These are phyloP conservation scores for Pelusios castaneus DNA, from an alignment of 2,113 vertebrate genomes.

Conservation along the genomic window DNA sequence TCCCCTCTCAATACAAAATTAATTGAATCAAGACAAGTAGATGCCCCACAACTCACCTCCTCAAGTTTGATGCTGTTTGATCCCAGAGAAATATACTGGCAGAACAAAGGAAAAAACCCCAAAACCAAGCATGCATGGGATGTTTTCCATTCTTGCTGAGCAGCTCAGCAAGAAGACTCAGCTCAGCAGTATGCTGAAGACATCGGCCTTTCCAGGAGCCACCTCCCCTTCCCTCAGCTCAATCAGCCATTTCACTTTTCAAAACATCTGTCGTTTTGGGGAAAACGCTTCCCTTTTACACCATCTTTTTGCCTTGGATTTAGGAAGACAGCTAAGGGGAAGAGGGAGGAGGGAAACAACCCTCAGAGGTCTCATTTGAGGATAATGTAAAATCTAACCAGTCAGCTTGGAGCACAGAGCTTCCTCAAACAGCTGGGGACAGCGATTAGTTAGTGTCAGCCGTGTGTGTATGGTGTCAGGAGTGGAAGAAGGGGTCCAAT, in stretches of 20 bases:
- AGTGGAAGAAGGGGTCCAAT: not conserved
- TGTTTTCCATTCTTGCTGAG: not conserved
- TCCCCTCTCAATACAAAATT: not conserved
- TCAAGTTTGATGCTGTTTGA: not conserved
- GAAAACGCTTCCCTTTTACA: not conserved
- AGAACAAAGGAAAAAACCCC: not conserved
- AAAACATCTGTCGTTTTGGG: not conserved
- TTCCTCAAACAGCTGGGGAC: not conserved
- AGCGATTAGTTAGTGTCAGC: not conserved
- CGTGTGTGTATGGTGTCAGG: not conserved
- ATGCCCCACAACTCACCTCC: not conserved
- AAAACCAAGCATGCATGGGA: not conserved
- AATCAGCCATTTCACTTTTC: not conserved
- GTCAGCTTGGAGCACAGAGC: not conserved
- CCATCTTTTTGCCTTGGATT: not conserved
- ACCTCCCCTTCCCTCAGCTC: not conserved
- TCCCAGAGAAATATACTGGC: not conserved
- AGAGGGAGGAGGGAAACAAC: not conserved
- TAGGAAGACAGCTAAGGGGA: accelerated
- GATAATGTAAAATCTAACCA: not conserved
- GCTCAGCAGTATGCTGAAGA: not conserved
- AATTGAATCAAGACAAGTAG: not conserved
- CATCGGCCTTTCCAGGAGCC: not conserved
- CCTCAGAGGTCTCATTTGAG: not conserved
- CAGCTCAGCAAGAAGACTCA: too few species aligned